Conservation (phyloP, 2,113 vertebrate genomes). For the Otolemur garnettii region DNA sequence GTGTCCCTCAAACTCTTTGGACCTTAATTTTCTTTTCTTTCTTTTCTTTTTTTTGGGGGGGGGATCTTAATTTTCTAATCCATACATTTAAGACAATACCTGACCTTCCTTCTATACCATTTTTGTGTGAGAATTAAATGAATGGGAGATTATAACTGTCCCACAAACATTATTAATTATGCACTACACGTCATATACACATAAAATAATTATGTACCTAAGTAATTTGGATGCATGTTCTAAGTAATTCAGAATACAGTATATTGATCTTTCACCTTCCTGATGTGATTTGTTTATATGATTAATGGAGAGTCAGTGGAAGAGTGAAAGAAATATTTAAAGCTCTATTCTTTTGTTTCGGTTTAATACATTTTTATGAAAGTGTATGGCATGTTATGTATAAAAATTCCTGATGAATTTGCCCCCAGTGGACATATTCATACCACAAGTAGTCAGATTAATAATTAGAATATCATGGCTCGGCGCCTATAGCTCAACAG, state of each 20-base stretch:
- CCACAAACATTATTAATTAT: background rate
- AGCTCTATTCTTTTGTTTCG: background rate
- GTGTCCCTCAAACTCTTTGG: background rate
- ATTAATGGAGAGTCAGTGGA: background rate
- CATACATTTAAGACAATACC: conserved; percentile 14
- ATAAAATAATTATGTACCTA: background rate
- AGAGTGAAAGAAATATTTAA: background rate
- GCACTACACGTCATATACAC: background rate
- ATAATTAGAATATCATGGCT: conserved; percentile 1
- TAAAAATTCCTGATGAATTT: conserved; percentile 1
- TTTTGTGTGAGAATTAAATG: conserved; percentile 37
- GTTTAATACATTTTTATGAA: background rate
- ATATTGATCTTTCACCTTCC: background rate
- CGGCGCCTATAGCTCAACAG: no score
- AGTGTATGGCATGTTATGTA: background rate
- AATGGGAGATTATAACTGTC: background rate
- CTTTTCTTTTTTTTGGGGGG: background rate
- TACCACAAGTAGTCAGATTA: background rate
- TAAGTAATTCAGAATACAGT: conserved; percentile 30
- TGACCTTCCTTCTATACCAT: background rate
- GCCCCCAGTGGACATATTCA: conserved; percentile 9
- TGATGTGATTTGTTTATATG: background rate
- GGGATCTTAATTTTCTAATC: conserved; percentile 10
- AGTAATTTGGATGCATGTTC: background rate
- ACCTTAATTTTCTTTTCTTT: background rate